Evolutionary conservation across 2,113 vertebrate species (phyloP).

Genomic region (Python bivittatus): DNA sequence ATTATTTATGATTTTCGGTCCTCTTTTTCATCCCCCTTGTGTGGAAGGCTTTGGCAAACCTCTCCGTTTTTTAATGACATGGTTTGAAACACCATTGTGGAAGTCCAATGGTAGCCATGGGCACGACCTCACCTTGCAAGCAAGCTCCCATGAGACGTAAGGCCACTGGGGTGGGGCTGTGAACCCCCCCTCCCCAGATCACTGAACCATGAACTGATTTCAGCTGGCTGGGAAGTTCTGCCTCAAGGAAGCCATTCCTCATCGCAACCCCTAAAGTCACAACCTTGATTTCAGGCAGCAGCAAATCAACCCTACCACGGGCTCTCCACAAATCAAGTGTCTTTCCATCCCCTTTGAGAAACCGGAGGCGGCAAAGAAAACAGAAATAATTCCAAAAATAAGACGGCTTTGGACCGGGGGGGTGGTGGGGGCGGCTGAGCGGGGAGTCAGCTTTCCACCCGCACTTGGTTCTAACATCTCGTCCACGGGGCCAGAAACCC

Average conservation of each 20-base stretch:
- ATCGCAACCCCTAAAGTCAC: not conserved
- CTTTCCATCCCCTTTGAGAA: slow-evolving; percentile 30
- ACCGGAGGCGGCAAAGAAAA: slow-evolving; percentile 52
- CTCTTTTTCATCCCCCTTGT: not conserved
- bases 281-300: slow-evolving; percentile 19
- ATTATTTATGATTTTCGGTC: not conserved
- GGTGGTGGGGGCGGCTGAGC: too few relatives aligned
- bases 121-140: not conserved
- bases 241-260: not conserved
- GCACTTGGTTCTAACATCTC: slow-evolving; percentile 41
- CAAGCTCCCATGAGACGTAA: not conserved
- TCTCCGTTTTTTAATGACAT: not conserved
- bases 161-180: not conserved
- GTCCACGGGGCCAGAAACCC: slow-evolving; percentile 20
- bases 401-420: slow-evolving; percentile 46
- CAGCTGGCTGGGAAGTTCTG: not conserved
- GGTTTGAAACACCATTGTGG: not conserved
- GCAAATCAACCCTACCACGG: not conserved
- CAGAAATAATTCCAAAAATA: slow-evolving; percentile 14
- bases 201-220: not conserved
- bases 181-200: not conserved
- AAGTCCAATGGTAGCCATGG: not conserved
- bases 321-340: slow-evolving; percentile 40
- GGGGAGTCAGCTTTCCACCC: slow-evolving; percentile 57
- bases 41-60: not conserved